Base-by-base conservation (phyloP, 2,888 invertebrate species). In the Agonopterix subpropinquella region DNA sequence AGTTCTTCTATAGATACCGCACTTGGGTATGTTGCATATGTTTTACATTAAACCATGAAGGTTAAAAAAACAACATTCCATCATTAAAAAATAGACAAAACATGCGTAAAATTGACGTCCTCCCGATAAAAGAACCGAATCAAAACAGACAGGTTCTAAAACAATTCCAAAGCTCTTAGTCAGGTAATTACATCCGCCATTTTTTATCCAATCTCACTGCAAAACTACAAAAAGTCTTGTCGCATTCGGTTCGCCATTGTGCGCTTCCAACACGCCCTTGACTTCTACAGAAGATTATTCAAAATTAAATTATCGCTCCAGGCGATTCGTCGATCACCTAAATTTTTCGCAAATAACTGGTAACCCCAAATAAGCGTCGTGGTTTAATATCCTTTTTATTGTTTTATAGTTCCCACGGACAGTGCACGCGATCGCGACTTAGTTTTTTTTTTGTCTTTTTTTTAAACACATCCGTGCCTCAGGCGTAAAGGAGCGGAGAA, bases 401-500 rank as follows among this genome's bases (percentile, higher is more conserved):
- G 74, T 76, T 70, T 56, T 62, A 53, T 57, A 65, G 75, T 86
- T 87, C 86, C 85, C 86, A 86, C 86, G 86, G 70, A 70, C 67
- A 65, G 56, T 76, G 73, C 81, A 80, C 76, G 78, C 78, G 74
- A 80, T 63, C 71, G 74, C 68, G 73, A 73, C 73, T 66, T 51
- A 47, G 47, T 55, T 64, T 64, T 65, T 64, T 57, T 67, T 63
- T 62, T 63, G 61, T 56, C 61, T 61, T 65, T 67, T 67, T 70
- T 65, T 61, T 55, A 62, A 59, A 61, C 56, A 65, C 78, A 83
- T 83, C 84, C 83, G 85, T 64, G 86, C 87, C 81, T 67, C 70
- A 53, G 77, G 86, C 83, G 64, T 57, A 65, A 76, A 76, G 76
- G 69, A 73, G 75, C 70, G 65, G 64, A 62, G 61, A 58, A 66